Percentiles rank a stretch among this genome's conserved stretches.
Conservation (phyloP, 2,113 vertebrate genomes). For the Elgaria multicarinata region DNA sequence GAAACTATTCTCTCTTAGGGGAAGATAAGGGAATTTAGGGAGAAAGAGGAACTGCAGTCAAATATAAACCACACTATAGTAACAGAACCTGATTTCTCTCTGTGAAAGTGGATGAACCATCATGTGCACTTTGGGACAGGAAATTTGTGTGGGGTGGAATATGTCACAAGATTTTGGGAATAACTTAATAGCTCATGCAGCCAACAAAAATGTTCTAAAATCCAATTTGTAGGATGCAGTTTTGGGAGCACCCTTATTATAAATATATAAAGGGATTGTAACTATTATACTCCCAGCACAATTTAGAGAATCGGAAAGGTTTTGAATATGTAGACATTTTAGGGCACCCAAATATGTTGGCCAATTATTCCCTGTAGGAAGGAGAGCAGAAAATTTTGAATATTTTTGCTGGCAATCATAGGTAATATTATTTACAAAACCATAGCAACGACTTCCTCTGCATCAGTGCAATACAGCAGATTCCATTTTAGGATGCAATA, state of each 20-base stretch:
- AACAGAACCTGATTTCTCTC: conserved; percentile 13
- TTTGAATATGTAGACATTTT: background rate
- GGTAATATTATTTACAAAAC: background rate
- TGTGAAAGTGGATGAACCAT: conserved; percentile 34
- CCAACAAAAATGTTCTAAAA: background rate
- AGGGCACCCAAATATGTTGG: background rate
- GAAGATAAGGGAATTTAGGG: conserved; percentile 45
- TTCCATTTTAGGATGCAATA: background rate
- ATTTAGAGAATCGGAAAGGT: rapidly evolving
- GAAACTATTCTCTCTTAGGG: background rate
- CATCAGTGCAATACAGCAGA: background rate
- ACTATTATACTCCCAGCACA: background rate
- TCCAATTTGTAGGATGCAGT: background rate
- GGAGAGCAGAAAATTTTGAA: background rate
- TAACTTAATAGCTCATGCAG: background rate
- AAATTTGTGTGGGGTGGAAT: background rate
- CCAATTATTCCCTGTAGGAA: background rate
- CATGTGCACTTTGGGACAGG: background rate
- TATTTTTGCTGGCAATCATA: background rate
- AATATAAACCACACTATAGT: background rate
- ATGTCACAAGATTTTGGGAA: background rate
- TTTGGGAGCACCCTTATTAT: background rate
- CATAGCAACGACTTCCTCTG: background rate
- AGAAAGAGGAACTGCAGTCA: conserved; percentile 52
- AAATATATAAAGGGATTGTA: background rate